Percentiles rank a stretch among this genome's conserved stretches.
phyloP scores from a whole-genome alignment of 1,140 invertebrate species.

The Ladona fulva region DNA sequence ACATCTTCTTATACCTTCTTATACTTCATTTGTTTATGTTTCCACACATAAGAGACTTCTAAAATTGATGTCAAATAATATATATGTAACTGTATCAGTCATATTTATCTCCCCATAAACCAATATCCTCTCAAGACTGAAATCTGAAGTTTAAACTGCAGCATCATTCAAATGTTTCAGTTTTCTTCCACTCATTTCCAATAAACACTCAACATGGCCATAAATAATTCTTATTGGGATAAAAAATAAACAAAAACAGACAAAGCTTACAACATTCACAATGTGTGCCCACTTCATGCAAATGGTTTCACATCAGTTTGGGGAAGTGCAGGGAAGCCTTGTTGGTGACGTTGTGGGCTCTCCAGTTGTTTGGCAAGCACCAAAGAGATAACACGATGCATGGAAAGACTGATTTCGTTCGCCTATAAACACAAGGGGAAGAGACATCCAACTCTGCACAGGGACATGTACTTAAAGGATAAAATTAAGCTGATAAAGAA shows the following conservation, averaged over 20 bases:
- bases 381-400: conserved; percentile 54
- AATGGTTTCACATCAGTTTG: neutral
- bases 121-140: too few species aligned
- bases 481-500: conserved; percentile 7
- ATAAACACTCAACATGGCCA: neutral
- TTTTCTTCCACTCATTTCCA: too few species aligned
- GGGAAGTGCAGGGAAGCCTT: neutral
- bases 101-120: too few species aligned
- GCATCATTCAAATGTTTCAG: too few species aligned
- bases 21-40: too few species aligned
- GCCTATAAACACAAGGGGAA: conserved; percentile 38
- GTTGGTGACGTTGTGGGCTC: neutral
- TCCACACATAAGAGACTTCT: too few species aligned
- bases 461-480: conserved; percentile 13
- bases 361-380: conserved; percentile 31
- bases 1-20: too few species aligned
- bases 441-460: conserved; percentile 17
- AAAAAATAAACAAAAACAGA: conserved; percentile 22
- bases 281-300: conserved; percentile 2
- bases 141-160: too few species aligned
- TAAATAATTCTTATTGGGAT: neutral
- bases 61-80: too few species aligned
- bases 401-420: conserved; percentile 43
- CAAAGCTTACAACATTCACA: conserved; percentile 15
- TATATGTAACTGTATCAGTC: too few species aligned